Evolutionary conservation across 2,113 vertebrate species (phyloP).

Genomic region (Zosterops japonicus): DNA sequence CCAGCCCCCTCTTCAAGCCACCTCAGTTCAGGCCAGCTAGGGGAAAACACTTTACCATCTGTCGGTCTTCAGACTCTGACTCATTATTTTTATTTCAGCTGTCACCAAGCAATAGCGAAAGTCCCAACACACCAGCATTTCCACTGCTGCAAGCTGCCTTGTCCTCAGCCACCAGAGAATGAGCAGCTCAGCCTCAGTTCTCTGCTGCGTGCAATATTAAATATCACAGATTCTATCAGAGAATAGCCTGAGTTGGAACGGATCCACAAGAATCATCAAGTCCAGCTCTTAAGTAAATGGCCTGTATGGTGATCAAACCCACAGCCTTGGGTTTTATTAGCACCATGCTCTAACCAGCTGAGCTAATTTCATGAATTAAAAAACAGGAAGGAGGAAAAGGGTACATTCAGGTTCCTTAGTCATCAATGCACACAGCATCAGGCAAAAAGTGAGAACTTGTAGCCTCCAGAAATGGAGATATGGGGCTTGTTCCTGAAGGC

Average conservation of each 20-base stretch:
- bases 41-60: slow-evolving; percentile 29
- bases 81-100: slow-evolving; percentile 66
- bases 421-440: not conserved
- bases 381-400: not conserved
- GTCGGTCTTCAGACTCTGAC: slow-evolving; percentile 27
- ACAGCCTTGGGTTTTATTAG: not conserved
- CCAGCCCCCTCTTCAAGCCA: not conserved
- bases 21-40: not conserved
- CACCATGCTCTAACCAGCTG: not conserved
- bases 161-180: not conserved
- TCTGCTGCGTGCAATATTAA: fast-evolving
- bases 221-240: not conserved
- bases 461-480: not conserved
- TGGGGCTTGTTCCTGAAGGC: not conserved
- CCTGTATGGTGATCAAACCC: not conserved
- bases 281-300: not conserved
- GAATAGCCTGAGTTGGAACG: not conserved
- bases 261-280: not conserved
- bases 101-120: slow-evolving; percentile 40
- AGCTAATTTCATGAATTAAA: not conserved
- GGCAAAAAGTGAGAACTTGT: not conserved
- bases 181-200: not conserved
- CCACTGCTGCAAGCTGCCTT: not conserved
- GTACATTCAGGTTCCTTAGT: not conserved
- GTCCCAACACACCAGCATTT: not conserved